A percentile compares a stretch with the other conserved stretches of the same genome.
These are phyloP conservation scores for Danio kyathit DNA, from an alignment of 2,797 vertebrate species.

Conservation along the genomic window DNA sequence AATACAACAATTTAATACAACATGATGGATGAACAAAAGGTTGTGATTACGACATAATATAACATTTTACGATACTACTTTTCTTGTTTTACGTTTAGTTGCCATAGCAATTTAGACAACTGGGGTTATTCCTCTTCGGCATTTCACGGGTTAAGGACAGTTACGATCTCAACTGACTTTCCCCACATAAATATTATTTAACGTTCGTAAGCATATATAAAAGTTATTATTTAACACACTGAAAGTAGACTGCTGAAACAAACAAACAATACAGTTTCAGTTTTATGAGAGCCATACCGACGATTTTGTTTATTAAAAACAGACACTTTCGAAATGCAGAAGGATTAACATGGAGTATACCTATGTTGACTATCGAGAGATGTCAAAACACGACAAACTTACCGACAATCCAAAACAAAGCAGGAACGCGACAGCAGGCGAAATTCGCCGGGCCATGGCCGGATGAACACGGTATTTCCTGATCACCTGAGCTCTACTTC, in stretches of 20 bases:
- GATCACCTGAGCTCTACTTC: constrained; percentile 28
- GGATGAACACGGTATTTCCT: constrained; percentile 17
- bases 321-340: not conserved
- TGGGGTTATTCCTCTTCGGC: not conserved
- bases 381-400: constrained; percentile 51
- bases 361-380: not conserved
- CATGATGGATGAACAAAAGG: not conserved
- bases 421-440: constrained; percentile 43
- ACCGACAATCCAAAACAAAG: constrained; percentile 62
- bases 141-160: not conserved
- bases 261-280: not conserved
- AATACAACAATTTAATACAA: too few relatives aligned
- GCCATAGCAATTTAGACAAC: not conserved
- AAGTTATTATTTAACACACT: not conserved
- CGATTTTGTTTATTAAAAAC: not conserved
- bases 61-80: not conserved
- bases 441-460: constrained; percentile 63
- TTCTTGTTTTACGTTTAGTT: not conserved
- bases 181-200: not conserved
- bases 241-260: not conserved
- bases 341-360: not conserved
- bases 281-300: too few relatives aligned
- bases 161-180: not conserved
- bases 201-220: not conserved
- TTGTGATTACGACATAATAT: not conserved